phyloP scores from a whole-genome alignment of 2,797 vertebrate genomes.

The Sebastiscus albofasciatus region DNA sequence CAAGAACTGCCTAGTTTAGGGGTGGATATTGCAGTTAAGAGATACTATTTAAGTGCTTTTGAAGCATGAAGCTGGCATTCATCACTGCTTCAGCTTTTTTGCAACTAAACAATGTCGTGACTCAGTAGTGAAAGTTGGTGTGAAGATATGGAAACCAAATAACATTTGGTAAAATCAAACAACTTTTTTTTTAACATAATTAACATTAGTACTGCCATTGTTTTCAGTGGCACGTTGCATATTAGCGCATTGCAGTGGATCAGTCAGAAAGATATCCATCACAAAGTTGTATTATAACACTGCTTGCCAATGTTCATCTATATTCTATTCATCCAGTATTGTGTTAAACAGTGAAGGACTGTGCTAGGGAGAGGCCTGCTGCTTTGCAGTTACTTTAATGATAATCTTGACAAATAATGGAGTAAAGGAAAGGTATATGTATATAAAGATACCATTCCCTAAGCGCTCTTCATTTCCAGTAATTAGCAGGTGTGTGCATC shows the following conservation, averaged over 20 bases:
- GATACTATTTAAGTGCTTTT: not conserved
- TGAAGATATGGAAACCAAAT: not conserved
- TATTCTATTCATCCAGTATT: not conserved
- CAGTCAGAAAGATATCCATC: not conserved
- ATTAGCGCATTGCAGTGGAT: not conserved
- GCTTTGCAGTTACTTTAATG: not conserved
- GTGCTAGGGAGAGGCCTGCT: no score
- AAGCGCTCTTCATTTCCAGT: not conserved
- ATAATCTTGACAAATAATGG: not conserved
- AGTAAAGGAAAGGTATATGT: not conserved
- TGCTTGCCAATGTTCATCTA: not conserved
- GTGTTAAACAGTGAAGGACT: not conserved
- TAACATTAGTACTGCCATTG: not conserved
- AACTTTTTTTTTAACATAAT: not conserved
- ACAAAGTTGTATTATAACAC: not conserved
- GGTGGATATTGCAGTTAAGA: not conserved
- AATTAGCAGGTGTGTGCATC: not conserved
- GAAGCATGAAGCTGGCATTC: not conserved
- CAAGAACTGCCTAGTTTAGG: not conserved
- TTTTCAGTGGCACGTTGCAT: not conserved
- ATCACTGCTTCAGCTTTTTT: not conserved
- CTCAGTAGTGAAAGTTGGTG: not conserved
- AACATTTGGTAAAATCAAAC: not conserved
- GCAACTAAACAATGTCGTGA: not conserved
- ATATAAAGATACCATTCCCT: not conserved